A percentile compares a stretch with the other conserved stretches of the same genome.
Evolutionary conservation across 2,113 vertebrate species (phyloP).

Genomic region (Pteropus alecto): DNA sequence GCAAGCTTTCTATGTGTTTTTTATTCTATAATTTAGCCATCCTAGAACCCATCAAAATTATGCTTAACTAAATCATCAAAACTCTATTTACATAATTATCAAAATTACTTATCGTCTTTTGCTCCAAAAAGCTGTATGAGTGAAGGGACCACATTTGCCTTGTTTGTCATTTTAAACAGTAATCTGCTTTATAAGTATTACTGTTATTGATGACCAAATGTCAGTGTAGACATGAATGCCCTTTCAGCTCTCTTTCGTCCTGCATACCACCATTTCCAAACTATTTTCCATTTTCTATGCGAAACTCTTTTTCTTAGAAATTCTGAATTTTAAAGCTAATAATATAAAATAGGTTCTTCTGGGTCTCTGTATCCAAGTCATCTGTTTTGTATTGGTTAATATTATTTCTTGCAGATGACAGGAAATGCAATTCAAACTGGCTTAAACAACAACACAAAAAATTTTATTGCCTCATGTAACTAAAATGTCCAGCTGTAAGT

Average conservation of each 20-base stretch:
- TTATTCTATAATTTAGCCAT: neutral
- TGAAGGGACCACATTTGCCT: neutral
- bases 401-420: conserved; percentile 74
- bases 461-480: conserved; percentile 60
- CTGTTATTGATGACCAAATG: neutral
- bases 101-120: neutral
- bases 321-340: conserved; percentile 45
- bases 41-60: neutral
- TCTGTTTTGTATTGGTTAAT: conserved; percentile 73
- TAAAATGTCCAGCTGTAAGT: conserved; percentile 56
- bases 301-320: conserved; percentile 46
- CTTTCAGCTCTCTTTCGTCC: neutral
- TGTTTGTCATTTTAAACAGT: neutral
- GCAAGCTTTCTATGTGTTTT: neutral
- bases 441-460: conserved; percentile 59
- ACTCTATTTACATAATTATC: neutral
- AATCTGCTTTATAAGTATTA: neutral
- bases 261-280: neutral
- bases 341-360: conserved; percentile 28
- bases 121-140: neutral
- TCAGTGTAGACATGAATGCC: neutral
- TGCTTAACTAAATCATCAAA: neutral
- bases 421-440: conserved; percentile 70
- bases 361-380: conserved; percentile 51
- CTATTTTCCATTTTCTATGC: conserved; percentile 27